phyloP scores from a whole-genome alignment of 2,113 vertebrate species.

The Taxidea taxus region DNA sequence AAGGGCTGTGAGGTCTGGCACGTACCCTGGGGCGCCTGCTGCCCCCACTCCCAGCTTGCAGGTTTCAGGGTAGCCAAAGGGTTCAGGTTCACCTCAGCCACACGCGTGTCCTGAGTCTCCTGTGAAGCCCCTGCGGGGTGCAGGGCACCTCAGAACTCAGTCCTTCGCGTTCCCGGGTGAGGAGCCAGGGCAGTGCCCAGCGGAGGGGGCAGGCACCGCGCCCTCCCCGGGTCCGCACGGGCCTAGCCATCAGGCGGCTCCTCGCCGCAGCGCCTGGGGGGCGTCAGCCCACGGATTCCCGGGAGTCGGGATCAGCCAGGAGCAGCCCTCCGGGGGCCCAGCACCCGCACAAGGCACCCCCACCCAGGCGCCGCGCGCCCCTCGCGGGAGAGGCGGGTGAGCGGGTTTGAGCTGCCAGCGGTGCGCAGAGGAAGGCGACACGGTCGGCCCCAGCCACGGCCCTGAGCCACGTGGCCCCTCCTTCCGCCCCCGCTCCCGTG shows the following conservation, averaged over 20 bases:
- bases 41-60: fast-evolving
- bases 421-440: background rate
- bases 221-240: fast-evolving
- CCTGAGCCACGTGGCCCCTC: background rate
- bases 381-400: fast-evolving
- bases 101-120: fast-evolving
- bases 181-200: background rate
- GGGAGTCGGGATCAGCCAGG: fast-evolving
- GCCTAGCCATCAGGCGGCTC: fast-evolving
- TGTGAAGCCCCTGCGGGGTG: fast-evolving
- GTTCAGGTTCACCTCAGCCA: background rate
- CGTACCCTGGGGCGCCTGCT: fast-evolving
- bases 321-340: background rate
- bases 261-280: background rate
- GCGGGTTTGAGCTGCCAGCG: background rate
- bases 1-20: too few relatives aligned
- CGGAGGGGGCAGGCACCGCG: background rate
- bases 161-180: background rate
- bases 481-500: background rate
- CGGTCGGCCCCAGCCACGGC: background rate
- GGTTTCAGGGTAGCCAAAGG: background rate
- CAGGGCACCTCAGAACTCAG: background rate
- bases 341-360: fast-evolving
- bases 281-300: background rate
- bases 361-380: fast-evolving